Evolutionary conservation across 2,888 invertebrate genomes (phyloP), one percentile per base, ranked within the genome.

Genomic region (Pterostichus niger): DNA sequence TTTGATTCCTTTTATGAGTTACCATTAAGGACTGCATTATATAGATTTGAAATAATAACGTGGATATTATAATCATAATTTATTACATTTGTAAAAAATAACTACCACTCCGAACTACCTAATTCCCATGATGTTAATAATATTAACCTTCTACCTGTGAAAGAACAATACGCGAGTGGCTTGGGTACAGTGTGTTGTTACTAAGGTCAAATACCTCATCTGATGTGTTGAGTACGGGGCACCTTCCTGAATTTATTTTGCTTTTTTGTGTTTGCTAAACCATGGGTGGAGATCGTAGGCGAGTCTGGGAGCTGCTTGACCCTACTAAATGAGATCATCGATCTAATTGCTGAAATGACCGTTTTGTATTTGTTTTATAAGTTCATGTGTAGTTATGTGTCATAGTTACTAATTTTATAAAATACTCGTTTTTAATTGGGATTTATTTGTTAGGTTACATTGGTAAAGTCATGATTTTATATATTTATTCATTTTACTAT

Each of bases 201-300:
- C 13, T 75, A 75, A 75, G 75, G 75, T 75, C 75, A 75, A 75
- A 49, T 75, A 75, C 75, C 75, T 73, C 49, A 10, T 33, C 33
- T 24, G 49, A 52, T 49, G 46, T 75, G 49, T 3, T 3, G 24
- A 15, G n/a, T 44, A 17, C 59, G 24, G 9, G 49, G 33, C 52
- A 49, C 75, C 75, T 75, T 75, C 49, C 75, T 75, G 46, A 75
- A 49, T 75, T n/a, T 52, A 49, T 52, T 49, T 75, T 31, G 46
- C 24, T 52, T 75, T 52, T 75, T 52, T 17, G 52, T 9, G 52
- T 75, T 75, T 33, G 75, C 33, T 24, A 52, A 75, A 75, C 46
- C 75, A 75, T 75, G 24, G 49, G 52, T 52, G 75, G 31, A 46
- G 75, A 46, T 31, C 24, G 52, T 75, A 33, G 75, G 52, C 46